Conservation (phyloP, 1,140 invertebrate genomes). For the Macrotrachela quadricornifera region DNA sequence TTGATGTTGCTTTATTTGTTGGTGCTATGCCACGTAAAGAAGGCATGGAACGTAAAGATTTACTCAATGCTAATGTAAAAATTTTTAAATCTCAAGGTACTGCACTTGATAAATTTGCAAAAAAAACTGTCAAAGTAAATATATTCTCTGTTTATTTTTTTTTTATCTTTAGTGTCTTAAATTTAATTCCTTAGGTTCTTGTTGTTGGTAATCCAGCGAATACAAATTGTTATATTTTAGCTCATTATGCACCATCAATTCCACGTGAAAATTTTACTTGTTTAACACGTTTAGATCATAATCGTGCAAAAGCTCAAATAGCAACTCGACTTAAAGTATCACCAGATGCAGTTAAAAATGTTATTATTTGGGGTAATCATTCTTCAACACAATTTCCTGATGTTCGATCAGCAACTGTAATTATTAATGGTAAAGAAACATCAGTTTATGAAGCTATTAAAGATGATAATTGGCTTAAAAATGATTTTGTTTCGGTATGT, state of each 20-base stretch:
- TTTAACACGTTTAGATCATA: constrained; percentile 94
- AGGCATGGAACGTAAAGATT: constrained; percentile 95
- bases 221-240: constrained; percentile 88
- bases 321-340: constrained; percentile 34
- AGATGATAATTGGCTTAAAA: constrained; percentile 57
- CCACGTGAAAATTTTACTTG: constrained; percentile 88
- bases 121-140: constrained; percentile 70
- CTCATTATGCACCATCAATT: constrained; percentile 74
- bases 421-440: constrained; percentile 31
- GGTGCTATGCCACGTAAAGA: constrained; percentile 93
- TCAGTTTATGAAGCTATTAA: constrained; percentile 50
- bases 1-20: constrained; percentile 88
- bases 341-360: constrained; percentile 59
- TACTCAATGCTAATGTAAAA: constrained; percentile 82
- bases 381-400: constrained; percentile 96
- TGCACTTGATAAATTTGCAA: constrained; percentile 71
- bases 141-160: no score
- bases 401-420: constrained; percentile 49
- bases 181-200: constrained; percentile 34
- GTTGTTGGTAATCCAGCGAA: constrained; percentile 99
- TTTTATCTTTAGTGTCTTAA: neutral
- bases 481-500: constrained; percentile 47
- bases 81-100: constrained; percentile 87
- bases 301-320: constrained; percentile 64
- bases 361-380: constrained; percentile 98